Evolutionary conservation across 1,140 invertebrate genomes (phyloP).

Genomic region (Aphelenchoides fujianensis): DNA sequence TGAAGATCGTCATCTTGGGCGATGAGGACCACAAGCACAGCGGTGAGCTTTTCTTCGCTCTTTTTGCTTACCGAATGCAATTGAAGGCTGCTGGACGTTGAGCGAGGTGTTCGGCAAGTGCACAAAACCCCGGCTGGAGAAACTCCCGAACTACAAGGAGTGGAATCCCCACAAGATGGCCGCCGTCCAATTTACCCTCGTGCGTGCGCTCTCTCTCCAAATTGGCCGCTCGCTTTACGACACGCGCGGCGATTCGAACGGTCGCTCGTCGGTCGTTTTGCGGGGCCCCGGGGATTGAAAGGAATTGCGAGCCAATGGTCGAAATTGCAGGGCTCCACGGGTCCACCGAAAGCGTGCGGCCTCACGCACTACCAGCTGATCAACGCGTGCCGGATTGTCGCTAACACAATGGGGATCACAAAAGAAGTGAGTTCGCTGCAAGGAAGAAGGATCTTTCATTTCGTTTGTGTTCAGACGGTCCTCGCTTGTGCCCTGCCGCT

Average conservation of each 20-base stretch:
- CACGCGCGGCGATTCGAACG: background rate
- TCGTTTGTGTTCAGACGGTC: constrained; percentile 60
- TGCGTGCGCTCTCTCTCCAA: constrained; percentile 14
- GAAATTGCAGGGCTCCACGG: constrained; percentile 52
- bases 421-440: constrained; percentile 32
- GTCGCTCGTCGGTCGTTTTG: background rate
- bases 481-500: constrained; percentile 56
- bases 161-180: constrained; percentile 59
- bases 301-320: background rate
- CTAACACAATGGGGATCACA: constrained; percentile 50
- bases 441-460: too few species aligned
- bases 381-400: constrained; percentile 53
- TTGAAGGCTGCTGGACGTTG: constrained; percentile 50
- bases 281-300: background rate
- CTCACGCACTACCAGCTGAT: constrained; percentile 58
- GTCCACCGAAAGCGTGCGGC: constrained; percentile 51
- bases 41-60: background rate
- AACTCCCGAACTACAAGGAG: constrained; percentile 55
- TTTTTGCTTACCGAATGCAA: background rate
- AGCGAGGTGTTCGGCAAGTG: constrained; percentile 53
- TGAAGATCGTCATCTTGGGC: constrained; percentile 57
- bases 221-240: background rate
- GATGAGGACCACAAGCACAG: constrained; percentile 58
- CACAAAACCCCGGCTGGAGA: constrained; percentile 48
- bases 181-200: constrained; percentile 58